Base-by-base conservation (phyloP, 2,797 vertebrate genomes). In the Austrolebias charrua region DNA sequence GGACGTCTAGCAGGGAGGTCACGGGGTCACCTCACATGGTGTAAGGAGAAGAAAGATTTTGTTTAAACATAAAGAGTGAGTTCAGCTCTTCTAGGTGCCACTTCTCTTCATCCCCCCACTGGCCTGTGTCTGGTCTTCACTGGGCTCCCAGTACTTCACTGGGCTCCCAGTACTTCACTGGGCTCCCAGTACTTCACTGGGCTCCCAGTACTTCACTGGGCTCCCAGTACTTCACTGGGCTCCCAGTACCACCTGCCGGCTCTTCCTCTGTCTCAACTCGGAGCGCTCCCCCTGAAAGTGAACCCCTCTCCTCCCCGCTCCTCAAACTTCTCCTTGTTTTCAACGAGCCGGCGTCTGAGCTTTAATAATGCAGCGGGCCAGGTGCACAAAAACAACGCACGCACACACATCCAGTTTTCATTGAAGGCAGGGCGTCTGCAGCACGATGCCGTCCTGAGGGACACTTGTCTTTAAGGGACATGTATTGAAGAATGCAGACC, bases 311-410 rank as follows among this genome's bases (percentile, higher is more conserved):
- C 60, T 60, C 59, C 57, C 35, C 49, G 12, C 18, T 67, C 65
- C 75, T 81, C 74, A 62, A 78, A 85, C 80, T 80, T 75, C 69
- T 71, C 67, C 60, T 82, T 63, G 63, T 78, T 69, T 69, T 66
- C 79, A 76, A 19, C 60, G 75, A 76, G 63, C 73, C 49, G 42
- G 80, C 82, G 76, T 68, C 62, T 61, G 71, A 73, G 73, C 72
- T 87, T 92, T 79, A 93, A 93, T 93, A 92, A 92, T 92, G 90
- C 88, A 92, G 81, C 18, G 80, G 80, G 79, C 89, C 87, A 90
- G 90, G 89, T 91, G 89, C 85, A 75, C 69, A 72, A 71, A 63
- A 81, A 76, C 46, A 49, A 24, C 20, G 20, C 51, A 35, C 61
- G 24, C 65, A 91, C 64, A 75, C 80, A 67, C 79, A 91, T 91